Conservation (phyloP, 2,888 invertebrate genomes). For the Pasiphila rectangulata region DNA sequence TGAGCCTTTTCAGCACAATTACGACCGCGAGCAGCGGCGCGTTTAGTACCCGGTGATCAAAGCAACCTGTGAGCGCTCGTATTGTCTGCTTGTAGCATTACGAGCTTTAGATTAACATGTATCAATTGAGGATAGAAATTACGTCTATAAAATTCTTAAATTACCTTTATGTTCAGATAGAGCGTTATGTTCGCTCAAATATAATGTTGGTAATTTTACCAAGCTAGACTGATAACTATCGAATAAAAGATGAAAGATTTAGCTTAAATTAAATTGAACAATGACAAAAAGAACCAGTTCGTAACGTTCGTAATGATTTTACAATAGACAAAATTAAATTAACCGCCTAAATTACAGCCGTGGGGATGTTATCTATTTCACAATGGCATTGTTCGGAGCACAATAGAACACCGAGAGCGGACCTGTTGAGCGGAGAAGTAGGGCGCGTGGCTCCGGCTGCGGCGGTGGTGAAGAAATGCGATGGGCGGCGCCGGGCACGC, state of each 20-base stretch:
- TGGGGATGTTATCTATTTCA: conserved; percentile 74
- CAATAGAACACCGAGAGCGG: conserved; percentile 76
- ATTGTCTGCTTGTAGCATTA: conserved; percentile 44
- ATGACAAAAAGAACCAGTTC: conserved; percentile 12
- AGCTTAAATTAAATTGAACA: no score
- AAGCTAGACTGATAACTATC: no score
- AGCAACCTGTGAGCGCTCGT: conserved; percentile 38
- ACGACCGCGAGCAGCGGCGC: conserved; percentile 56
- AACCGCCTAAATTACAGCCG: conserved; percentile 54
- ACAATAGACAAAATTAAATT: conserved; percentile 50
- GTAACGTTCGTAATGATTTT: conserved; percentile 25
- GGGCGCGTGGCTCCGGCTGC: conserved; percentile 55
- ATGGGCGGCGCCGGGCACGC: conserved; percentile 74
- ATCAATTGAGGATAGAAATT: conserved; percentile 3
- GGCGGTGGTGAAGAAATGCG: conserved; percentile 68
- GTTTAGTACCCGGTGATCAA: conserved; percentile 67
- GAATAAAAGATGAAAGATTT: not conserved
- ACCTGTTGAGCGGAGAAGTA: conserved; percentile 68
- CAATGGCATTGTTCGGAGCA: conserved; percentile 73
- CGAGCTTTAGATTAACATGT: conserved; percentile 18
- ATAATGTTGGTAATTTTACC: no score
- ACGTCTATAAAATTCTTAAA: no score
- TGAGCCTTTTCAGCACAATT: conserved; percentile 76
- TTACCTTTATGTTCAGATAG: no score
- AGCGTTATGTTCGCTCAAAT: no score